Evolutionary conservation across 1,140 invertebrate species (phyloP), one percentile per base, ranked within the genome.

Genomic region (Campodea augens): DNA sequence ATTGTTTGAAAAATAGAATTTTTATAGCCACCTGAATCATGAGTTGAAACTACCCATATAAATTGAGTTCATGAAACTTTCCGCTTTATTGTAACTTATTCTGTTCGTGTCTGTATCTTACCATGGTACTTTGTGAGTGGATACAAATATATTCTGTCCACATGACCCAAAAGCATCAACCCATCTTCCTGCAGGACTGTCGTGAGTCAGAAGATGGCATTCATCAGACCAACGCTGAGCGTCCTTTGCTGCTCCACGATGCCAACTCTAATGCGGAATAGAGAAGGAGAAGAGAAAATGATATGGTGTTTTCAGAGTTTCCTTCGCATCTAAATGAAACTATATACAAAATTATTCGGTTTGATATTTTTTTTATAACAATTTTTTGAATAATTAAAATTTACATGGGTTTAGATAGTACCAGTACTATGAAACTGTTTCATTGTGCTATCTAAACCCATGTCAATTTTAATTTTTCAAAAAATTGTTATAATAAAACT

Each of bases 121-220:
- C 82, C 81, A 87, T 23, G 80, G 79, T 32, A 82, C 79, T 64
- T 77, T 73, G 42, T 76, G 72, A 3, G 77, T 75, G n/a, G 80
- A 70, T 13, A 84, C 75, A 56, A 85, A 85, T 45, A 85, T 78
- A 60, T 85, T 87, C 60, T 87, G 81, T 19, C 81, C 82, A 56
- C 81, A 85, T 23, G 70, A 61, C 18, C 81, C 81, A 49, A 77
- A 77, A 41, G 70, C 63, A 36, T 78, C 68, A 5, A 75, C 70
- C 49, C 70, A 70, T 32, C 80, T 66, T 32, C 78, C 77, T 13
- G 65, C 68, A 3, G 70, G 60, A 45, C 73, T 72, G 55, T 82
- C 79, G 57, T 87, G 81, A 10, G 68, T 67, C 18, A 85, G 61
- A 47, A 75, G 71, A 46, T 70, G 60, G 51, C 82, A 87, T 43